Percentiles rank a stretch among this genome's conserved stretches.
These are phyloP conservation scores for Chrysolina haemoptera DNA, from an alignment of 2,888 invertebrate species.

Conservation along the genomic window DNA sequence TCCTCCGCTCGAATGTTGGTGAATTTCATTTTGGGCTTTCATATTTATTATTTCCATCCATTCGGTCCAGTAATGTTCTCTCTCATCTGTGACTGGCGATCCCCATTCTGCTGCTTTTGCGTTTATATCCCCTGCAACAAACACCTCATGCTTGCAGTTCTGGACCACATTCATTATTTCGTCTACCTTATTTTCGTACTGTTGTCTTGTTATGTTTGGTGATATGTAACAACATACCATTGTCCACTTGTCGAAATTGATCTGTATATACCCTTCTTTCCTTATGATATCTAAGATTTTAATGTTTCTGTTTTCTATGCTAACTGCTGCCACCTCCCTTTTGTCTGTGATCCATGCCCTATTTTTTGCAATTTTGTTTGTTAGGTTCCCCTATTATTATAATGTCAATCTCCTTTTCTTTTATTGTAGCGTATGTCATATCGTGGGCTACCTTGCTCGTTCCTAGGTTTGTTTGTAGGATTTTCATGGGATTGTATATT, in stretches of 20 bases:
- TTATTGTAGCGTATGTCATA: background rate
- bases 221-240: background rate
- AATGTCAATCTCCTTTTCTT: background rate
- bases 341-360: background rate
- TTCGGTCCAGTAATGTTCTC: background rate
- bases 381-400: background rate
- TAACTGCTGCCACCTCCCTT: background rate
- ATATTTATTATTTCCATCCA: background rate
- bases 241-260: background rate
- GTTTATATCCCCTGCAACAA: background rate
- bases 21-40: background rate
- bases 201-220: background rate
- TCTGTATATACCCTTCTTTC: background rate
- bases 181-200: background rate
- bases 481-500: conserved; percentile 2
- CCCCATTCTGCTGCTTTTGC: too few relatives aligned
- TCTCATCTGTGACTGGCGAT: background rate
- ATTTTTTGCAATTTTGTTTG: background rate
- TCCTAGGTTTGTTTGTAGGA: conserved; percentile 4
- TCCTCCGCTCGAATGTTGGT: background rate
- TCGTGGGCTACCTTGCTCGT: background rate
- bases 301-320: background rate
- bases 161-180: background rate
- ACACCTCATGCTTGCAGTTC: background rate
- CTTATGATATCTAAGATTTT: background rate